A percentile compares a stretch with the other conserved stretches of the same genome.
Evolutionary conservation across 2,888 invertebrate species (phyloP).

Genomic region (Deilephila elpenor): DNA sequence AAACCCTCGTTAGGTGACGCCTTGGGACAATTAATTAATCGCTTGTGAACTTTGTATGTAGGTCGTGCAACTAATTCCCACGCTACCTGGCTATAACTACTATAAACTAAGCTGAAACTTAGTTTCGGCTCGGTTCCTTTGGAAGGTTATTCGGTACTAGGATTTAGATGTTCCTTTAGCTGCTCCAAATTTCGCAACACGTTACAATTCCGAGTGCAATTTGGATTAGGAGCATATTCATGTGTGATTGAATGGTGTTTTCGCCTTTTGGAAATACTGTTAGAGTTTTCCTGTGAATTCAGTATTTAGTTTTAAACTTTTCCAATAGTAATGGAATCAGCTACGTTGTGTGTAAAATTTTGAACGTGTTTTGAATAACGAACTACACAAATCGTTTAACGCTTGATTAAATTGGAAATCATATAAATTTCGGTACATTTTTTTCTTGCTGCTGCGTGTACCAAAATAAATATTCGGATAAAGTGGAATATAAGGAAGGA

Average conservation of each 20-base stretch:
- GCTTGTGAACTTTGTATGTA: conserved; percentile 12
- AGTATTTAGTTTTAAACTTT: too few relatives aligned
- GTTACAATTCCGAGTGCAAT: not conserved
- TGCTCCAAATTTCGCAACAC: not conserved
- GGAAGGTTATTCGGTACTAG: not conserved
- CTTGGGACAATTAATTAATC: conserved; percentile 13
- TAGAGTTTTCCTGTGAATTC: too few relatives aligned
- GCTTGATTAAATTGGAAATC: not conserved
- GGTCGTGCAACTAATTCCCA: conserved; percentile 5
- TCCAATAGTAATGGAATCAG: too few relatives aligned
- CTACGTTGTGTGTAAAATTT: too few relatives aligned
- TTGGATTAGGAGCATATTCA: not conserved
- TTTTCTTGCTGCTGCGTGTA: not conserved
- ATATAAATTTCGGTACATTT: not conserved
- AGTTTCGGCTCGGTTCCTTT: not conserved
- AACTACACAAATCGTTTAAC: not conserved
- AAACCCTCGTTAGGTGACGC: conserved; percentile 13
- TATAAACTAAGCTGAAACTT: conserved; percentile 5
- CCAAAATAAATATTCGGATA: not conserved
- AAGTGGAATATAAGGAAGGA: not conserved
- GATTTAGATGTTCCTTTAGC: not conserved
- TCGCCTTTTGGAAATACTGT: too few relatives aligned
- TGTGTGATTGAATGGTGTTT: not conserved
- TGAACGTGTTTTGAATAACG: too few relatives aligned
- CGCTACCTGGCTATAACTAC: not conserved